Evolutionary conservation across 2,888 invertebrate genomes (phyloP).

Genomic region (Tryphoninae sp.): DNA sequence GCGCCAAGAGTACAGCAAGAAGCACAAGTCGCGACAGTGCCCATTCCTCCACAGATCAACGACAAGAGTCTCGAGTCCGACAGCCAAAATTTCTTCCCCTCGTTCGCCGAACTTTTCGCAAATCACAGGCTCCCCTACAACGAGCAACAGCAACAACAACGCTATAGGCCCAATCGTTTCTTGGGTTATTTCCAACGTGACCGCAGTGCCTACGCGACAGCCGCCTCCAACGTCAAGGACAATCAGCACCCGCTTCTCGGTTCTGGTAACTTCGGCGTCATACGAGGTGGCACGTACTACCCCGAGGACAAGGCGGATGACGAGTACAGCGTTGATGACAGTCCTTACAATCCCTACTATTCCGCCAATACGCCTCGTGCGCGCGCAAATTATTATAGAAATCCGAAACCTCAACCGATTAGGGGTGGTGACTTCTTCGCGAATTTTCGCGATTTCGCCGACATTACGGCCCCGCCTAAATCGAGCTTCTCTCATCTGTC

Average conservation of each 20-base stretch:
- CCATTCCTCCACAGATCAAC: slow-evolving; percentile 35
- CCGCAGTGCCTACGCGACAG: slow-evolving; percentile 72
- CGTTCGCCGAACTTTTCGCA: slow-evolving; percentile 88
- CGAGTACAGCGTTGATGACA: slow-evolving; percentile 84
- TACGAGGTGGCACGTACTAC: slow-evolving; percentile 93
- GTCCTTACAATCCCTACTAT: slow-evolving; percentile 84
- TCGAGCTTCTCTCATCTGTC: slow-evolving; percentile 92
- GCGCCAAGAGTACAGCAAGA: slow-evolving; percentile 61
- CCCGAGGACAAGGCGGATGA: slow-evolving; percentile 86
- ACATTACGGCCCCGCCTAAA: slow-evolving; percentile 92
- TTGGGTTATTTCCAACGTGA: slow-evolving; percentile 79
- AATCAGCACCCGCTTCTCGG: slow-evolving; percentile 85
- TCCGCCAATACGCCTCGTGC: slow-evolving; percentile 88
- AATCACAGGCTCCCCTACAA: slow-evolving; percentile 84
- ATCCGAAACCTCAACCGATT: slow-evolving; percentile 89
- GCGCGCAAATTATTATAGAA: slow-evolving; percentile 86
- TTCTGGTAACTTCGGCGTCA: slow-evolving; percentile 93
- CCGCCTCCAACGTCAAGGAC: slow-evolving; percentile 77
- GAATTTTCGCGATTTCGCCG: slow-evolving; percentile 94
- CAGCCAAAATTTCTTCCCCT: slow-evolving; percentile 90
- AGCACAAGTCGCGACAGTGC: slow-evolving; percentile 32
- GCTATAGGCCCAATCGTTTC: slow-evolving; percentile 79
- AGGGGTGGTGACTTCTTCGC: slow-evolving; percentile 90
- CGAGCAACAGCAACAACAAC: slow-evolving; percentile 81
- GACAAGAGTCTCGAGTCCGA: slow-evolving; percentile 83